Base-by-base conservation (phyloP, 2,888 invertebrate genomes). In the Caenorhabditis becei region DNA sequence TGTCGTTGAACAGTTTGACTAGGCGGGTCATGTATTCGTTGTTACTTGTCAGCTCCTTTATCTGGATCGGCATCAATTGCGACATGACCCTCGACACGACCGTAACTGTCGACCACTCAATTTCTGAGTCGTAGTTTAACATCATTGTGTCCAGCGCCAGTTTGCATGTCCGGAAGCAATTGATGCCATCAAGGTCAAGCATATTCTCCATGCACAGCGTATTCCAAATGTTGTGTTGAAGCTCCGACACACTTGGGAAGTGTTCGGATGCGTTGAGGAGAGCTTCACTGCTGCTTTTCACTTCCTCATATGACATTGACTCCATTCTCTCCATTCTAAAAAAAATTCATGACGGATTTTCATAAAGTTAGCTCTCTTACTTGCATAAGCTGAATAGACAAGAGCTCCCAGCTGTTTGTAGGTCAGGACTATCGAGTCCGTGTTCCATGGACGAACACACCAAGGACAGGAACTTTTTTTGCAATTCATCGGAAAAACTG, bases 171-270 rank as follows among this genome's bases (percentile, higher is more conserved):
- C 94, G 93, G 88, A 93, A 94, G 89, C 94, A 93, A 86, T 94
- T 94, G 91, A 85, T 75, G 0, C 81, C 82, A 51, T 80, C 82
- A 65, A 94, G 94, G 88, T 94, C 94, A n/a, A 95, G 92, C 80
- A 95, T 94, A 84, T 94, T 92, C 91, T 95, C 95, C 91, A 94
- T 94, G 91, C 95, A 95, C 58, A 95, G 92, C 1, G 94, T 95
- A 59, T 95, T 92, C 82, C 95, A 91, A n/a, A 87, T 85, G 28
- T 87, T 86, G 72, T 87, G 86, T 62, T 86, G 87, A n/a, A 87
- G 79, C 75, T 84, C 85, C 10, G 82, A 82, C 77, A 83, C 83
- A 10, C 70, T 77, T n/a, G 78, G 74, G 58, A 80, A 83, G 1
- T 63, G 18, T 44, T 86, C 83, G 7, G 87, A 86, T 10, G 87